Evolutionary conservation across 2,797 vertebrate species (phyloP).

Genomic region (Arremon aurantiirostris): DNA sequence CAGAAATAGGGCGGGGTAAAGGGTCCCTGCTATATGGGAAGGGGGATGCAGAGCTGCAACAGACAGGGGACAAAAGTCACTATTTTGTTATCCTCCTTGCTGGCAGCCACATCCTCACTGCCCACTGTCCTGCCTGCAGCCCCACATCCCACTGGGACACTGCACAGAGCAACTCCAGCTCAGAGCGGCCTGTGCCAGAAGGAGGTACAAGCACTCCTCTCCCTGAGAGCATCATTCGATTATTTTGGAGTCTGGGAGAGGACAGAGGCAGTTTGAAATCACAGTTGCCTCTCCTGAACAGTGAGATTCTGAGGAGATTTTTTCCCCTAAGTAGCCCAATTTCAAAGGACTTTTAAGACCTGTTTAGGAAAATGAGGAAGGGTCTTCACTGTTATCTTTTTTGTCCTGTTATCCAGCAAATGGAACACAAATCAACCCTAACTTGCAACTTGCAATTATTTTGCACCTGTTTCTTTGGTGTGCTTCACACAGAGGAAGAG

Average conservation of each 20-base stretch:
- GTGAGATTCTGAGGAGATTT: neutral
- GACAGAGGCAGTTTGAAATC: neutral
- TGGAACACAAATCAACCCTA: neutral
- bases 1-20: neutral
- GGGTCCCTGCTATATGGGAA: accelerated
- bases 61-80: neutral
- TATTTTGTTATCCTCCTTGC: neutral
- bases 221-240: neutral
- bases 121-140: neutral
- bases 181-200: neutral
- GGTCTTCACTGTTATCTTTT: neutral
- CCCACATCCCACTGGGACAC: neutral
- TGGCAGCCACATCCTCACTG: neutral
- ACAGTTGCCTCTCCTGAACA: neutral
- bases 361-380: neutral
- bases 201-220: neutral
- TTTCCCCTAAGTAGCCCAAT: neutral
- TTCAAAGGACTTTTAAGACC: neutral
- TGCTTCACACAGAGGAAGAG: neutral
- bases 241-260: neutral
- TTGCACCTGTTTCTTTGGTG: neutral
- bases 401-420: neutral
- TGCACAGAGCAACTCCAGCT: neutral
- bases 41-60: neutral
- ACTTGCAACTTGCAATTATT: neutral